Percentiles rank a stretch among this genome's conserved stretches.
These are phyloP conservation scores for Serilophus lunatus DNA, from an alignment of 2,113 vertebrate genomes.

Conservation along the genomic window DNA sequence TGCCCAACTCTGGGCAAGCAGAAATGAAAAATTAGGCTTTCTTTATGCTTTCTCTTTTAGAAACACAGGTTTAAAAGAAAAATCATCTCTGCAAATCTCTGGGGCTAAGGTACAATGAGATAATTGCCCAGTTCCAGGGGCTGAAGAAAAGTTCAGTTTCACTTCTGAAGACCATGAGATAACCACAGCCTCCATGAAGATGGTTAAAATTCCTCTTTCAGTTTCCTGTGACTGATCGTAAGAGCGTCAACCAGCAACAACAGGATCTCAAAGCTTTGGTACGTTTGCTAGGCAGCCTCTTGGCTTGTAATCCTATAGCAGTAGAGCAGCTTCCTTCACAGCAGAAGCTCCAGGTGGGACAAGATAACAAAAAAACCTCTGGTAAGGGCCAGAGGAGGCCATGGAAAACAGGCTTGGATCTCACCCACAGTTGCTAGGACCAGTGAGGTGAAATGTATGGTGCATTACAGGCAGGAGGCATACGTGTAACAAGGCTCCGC, in stretches of 20 bases:
- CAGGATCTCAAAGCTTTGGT: not conserved
- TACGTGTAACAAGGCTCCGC: not conserved
- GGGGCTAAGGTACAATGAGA: not conserved
- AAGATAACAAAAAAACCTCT: not conserved
- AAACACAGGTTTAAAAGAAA: not conserved
- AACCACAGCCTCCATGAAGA: not conserved
- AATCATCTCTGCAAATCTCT: not conserved
- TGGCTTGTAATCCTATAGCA: accelerated
- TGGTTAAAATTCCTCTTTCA: not conserved
- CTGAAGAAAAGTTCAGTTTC: not conserved
- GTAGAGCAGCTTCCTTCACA: not conserved
- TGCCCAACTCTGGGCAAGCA: not conserved
- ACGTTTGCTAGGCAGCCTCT: not conserved
- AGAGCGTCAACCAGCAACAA: not conserved
- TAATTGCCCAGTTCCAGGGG: not conserved
- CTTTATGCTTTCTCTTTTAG: not conserved
- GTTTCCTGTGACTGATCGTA: not conserved
- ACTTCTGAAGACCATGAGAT: not conserved
- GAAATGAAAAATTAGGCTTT: not conserved
- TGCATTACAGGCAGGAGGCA: not conserved
- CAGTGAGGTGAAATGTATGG: accelerated
- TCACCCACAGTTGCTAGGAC: not conserved
- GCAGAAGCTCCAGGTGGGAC: not conserved
- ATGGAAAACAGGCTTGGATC: not conserved
- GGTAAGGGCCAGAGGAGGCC: not conserved